Conservation (phyloP, 2,888 invertebrate species). For the Kuschelorhynchus macadamiae region DNA sequence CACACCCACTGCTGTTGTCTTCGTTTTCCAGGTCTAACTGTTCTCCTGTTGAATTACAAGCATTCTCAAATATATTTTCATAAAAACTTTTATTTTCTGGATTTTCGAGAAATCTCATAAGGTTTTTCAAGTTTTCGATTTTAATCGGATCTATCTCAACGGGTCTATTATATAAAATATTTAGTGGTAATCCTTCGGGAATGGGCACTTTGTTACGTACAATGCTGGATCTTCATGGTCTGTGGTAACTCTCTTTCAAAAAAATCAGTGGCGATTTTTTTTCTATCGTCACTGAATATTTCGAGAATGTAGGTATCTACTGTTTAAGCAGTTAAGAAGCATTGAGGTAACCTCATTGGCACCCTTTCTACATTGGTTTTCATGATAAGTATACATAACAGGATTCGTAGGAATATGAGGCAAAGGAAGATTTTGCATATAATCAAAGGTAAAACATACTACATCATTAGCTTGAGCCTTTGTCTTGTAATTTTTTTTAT, state of each 20-base stretch:
- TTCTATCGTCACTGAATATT: not conserved
- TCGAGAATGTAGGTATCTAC: no score
- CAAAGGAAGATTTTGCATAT: slow-evolving; percentile 8
- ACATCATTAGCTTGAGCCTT: slow-evolving; percentile 12
- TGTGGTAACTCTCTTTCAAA: not conserved
- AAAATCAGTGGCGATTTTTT: not conserved
- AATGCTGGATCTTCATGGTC: slow-evolving; percentile 1
- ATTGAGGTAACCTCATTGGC: slow-evolving; percentile 2
- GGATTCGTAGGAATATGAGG: slow-evolving; percentile 8
- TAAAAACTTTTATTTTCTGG: slow-evolving; percentile 2
- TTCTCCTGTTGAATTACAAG: not conserved
- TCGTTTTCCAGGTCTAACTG: not conserved
- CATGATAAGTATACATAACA: slow-evolving; percentile 5
- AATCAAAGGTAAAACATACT: slow-evolving; percentile 5
- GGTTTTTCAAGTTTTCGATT: not conserved
- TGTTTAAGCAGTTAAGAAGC: not conserved
- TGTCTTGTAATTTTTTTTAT: not conserved
- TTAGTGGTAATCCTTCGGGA: not conserved
- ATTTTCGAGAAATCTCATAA: not conserved
- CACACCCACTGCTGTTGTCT: slow-evolving; percentile 12
- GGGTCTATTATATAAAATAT: not conserved
- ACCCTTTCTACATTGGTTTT: not conserved
- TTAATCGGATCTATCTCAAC: not conserved
- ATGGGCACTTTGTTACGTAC: not conserved
- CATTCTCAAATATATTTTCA: not conserved